These are phyloP conservation scores for Proteles cristata DNA, from an alignment of 2,113 vertebrate genomes.

Conservation along the genomic window DNA sequence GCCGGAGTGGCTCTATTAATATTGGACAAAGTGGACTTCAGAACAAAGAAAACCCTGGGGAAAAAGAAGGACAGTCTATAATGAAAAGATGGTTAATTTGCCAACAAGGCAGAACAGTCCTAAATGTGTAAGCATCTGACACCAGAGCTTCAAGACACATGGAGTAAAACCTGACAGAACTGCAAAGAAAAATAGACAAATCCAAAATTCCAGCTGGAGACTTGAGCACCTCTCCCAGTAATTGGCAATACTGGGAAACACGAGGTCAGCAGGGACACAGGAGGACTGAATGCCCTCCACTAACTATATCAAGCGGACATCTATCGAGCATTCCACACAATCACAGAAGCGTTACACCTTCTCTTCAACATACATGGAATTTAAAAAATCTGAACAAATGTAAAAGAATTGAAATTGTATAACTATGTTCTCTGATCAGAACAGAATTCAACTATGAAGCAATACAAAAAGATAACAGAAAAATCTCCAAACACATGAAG, in stretches of 20 bases:
- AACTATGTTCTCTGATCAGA: not conserved
- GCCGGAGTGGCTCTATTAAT: not conserved
- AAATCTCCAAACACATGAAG: constrained; percentile 9
- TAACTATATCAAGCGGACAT: not conserved
- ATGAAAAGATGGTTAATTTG: not conserved
- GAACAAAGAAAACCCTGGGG: not conserved
- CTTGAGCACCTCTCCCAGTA: not conserved
- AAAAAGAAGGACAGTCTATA: not conserved
- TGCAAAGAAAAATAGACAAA: not conserved
- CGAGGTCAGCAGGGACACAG: not conserved
- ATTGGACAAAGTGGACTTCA: not conserved
- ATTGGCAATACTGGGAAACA: not conserved
- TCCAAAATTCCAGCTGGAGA: not conserved
- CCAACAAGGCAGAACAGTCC: not conserved
- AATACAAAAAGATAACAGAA: not conserved
- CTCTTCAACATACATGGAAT: not conserved
- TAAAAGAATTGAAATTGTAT: not conserved
- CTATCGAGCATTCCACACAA: not conserved
- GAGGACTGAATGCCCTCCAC: not conserved
- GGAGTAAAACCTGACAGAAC: not conserved
- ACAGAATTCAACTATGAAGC: constrained; percentile 31
- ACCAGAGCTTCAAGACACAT: not conserved
- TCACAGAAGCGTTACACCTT: not conserved
- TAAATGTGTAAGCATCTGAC: not conserved
- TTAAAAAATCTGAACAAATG: not conserved